Evolutionary conservation across 2,113 vertebrate genomes (phyloP).

Genomic region (Tamias sibiricus): DNA sequence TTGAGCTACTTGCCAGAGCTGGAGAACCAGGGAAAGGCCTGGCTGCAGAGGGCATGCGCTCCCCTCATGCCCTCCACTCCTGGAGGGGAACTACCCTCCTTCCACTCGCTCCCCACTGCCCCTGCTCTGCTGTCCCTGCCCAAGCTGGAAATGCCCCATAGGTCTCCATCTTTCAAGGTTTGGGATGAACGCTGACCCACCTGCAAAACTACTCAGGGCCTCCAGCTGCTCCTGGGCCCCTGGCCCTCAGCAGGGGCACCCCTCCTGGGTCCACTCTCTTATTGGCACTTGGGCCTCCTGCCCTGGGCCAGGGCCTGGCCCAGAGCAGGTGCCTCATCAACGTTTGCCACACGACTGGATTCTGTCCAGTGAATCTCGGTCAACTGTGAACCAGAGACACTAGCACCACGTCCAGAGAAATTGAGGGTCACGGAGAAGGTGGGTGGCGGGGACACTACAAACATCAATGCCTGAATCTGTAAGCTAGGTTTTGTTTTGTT

Average conservation of each 20-base stretch:
- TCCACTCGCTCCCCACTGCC: background rate
- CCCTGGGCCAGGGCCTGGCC: background rate
- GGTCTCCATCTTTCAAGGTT: background rate
- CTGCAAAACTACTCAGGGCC: background rate
- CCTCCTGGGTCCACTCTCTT: background rate
- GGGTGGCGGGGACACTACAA: background rate
- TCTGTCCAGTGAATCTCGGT: conserved; percentile 23
- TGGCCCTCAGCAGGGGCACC: background rate
- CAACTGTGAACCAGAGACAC: background rate
- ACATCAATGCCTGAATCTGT: background rate
- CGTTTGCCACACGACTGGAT: conserved; percentile 7
- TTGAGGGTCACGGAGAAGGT: background rate
- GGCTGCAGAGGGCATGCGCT: background rate
- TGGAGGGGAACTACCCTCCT: background rate
- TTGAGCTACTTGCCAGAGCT: background rate
- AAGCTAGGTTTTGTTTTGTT: background rate
- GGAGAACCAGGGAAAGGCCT: background rate
- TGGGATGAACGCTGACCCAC: background rate
- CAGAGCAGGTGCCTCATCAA: background rate
- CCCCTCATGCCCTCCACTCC: background rate
- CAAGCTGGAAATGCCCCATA: background rate
- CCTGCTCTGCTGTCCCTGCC: background rate
- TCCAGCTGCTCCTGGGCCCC: background rate
- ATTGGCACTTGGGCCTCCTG: background rate
- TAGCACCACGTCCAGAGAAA: background rate